Evolutionary conservation across 1,140 invertebrate species (phyloP).

Genomic region (Anadara kagoshimensis): DNA sequence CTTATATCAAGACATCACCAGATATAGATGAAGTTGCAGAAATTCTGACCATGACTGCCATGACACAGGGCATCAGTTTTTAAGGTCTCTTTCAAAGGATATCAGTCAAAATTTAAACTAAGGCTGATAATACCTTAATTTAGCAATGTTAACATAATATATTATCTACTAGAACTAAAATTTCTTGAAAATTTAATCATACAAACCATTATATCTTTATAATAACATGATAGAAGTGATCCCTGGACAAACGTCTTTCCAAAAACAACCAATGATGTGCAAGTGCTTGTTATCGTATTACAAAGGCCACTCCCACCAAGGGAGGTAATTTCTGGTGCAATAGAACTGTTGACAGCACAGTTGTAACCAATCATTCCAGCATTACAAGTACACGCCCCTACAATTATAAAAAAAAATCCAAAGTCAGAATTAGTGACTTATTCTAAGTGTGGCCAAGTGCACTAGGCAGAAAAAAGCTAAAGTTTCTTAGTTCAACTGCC

Average conservation of each 20-base stretch:
- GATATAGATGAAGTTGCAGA: too few relatives aligned
- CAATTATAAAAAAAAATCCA: not conserved
- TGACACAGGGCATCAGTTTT: not conserved
- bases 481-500: not conserved
- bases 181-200: too few relatives aligned
- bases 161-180: too few relatives aligned
- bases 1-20: not conserved
- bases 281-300: slow-evolving; percentile 38
- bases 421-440: not conserved
- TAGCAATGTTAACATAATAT: too few relatives aligned
- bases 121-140: too few relatives aligned
- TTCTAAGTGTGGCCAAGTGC: not conserved
- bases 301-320: slow-evolving; percentile 45
- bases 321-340: slow-evolving; percentile 31
- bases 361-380: slow-evolving; percentile 35
- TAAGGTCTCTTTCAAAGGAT: not conserved
- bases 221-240: slow-evolving; percentile 41
- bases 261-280: slow-evolving; percentile 48
- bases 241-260: slow-evolving; percentile 52
- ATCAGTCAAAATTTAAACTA: too few relatives aligned
- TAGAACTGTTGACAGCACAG: slow-evolving; percentile 39
- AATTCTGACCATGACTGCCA: not conserved
- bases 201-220: slow-evolving; percentile 51
- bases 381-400: slow-evolving; percentile 48
- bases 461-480: not conserved